Base-by-base conservation (phyloP, 2,113 vertebrate genomes). In the Gobio gobio region DNA sequence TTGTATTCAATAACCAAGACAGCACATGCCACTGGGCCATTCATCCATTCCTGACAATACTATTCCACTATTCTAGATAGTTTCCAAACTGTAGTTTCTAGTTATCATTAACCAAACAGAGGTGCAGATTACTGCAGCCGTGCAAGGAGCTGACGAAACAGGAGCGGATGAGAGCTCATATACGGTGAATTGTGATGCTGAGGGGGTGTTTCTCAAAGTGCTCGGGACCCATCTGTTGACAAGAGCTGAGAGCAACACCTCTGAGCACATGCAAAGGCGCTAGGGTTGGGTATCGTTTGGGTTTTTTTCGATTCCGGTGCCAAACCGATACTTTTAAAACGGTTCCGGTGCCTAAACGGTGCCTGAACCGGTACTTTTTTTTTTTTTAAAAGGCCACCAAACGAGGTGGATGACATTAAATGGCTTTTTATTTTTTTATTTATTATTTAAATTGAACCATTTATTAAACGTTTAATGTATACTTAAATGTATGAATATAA, bases 191-290 rank as follows among this genome's bases (percentile, higher is more conserved):
- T 40, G 51, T 36, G 75, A 80, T 7, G 24, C 61, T 81, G 45
- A 81, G 59, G 40, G 78, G 78, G 78, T 33, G 78, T 81, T 45
- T 81, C 56, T 61, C 18, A 56, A 72, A 82, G 63, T 72, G 51
- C 56, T 49, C 43, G 10, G 51, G 22, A 43, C 63, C 76, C 76
- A 85, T 85, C 84, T 85, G 84, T 80, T 70, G 49, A 78, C 20
- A 12, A 72, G 81, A 56, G 64, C 80, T n/a, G 80, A 86, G 78
- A 81, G 66, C 40, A 54, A 81, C 84, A 85, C 68, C 77, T 74
- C 68, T 47, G 51, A 77, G 36, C 76, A 59, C 70, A 63, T 13
- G 16, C 59, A 10, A 40, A 73, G 14, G 29, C 82, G 4, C 56
- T n/a, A n/a, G n/a, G n/a, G n/a, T n/a, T n/a, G n/a, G n/a, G n/a